These are phyloP conservation scores for Pipa parva DNA, from an alignment of 2,113 vertebrate species.

Conservation along the genomic window DNA sequence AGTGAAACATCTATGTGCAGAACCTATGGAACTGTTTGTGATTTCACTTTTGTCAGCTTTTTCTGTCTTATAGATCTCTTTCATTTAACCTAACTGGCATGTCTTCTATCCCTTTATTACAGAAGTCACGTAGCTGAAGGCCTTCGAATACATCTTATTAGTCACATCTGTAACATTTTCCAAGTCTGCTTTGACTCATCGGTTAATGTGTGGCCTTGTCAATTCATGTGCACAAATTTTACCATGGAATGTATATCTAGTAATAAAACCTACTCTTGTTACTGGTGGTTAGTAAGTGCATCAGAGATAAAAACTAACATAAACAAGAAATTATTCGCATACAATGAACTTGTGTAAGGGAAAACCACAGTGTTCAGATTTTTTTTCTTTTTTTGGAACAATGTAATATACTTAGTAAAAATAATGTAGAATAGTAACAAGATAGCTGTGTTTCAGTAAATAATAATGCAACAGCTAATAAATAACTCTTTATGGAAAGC, in stretches of 20 bases:
- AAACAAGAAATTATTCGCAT: slow-evolving; percentile 14
- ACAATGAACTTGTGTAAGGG: neutral
- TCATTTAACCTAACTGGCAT: no score
- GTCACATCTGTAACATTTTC: slow-evolving; percentile 28
- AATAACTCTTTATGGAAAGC: no score
- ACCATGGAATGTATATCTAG: neutral
- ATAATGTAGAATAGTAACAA: no score
- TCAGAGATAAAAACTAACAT: slow-evolving; percentile 29
- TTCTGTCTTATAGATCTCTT: no score
- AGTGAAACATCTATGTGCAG: no score
- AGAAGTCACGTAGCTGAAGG: neutral
- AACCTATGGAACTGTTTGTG: no score
- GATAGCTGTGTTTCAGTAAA: no score
- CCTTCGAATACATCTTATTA: slow-evolving; percentile 26
- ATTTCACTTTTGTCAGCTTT: no score
- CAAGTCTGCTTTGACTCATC: neutral
- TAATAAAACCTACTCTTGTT: slow-evolving; percentile 4
- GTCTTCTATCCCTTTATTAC: no score
- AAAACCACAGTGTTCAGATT: neutral
- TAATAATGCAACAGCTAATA: no score
- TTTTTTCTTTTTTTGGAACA: neutral
- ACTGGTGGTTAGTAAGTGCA: slow-evolving; percentile 31
- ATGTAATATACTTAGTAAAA: no score
- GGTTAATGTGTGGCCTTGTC: slow-evolving; percentile 8
- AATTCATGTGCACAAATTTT: slow-evolving; percentile 1